Conservation (phyloP, 2,113 vertebrate genomes). For the Struthio camelus region DNA sequence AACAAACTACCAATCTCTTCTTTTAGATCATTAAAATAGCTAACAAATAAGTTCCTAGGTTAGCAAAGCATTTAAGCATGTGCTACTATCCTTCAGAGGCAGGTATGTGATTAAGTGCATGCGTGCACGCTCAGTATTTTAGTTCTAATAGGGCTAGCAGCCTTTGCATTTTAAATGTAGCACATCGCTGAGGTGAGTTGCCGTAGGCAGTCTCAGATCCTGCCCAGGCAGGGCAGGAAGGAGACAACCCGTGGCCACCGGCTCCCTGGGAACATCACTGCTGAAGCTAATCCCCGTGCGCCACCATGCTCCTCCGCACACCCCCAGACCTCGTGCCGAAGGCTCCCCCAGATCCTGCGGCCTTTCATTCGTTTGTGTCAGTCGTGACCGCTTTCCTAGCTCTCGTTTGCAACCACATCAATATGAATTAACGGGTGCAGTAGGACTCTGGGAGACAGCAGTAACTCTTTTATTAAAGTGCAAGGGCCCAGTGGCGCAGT, state of each 20-base stretch:
- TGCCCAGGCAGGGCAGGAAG: not conserved
- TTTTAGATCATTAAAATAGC: not conserved
- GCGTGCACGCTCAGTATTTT: not conserved
- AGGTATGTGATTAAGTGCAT: not conserved
- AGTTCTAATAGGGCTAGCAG: not conserved
- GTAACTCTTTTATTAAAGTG: constrained; percentile 55
- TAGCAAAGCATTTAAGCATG: not conserved
- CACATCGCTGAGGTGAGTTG: not conserved
- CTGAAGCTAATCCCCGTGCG: not conserved
- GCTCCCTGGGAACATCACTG: not conserved
- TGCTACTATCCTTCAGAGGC: not conserved
- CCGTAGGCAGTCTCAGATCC: not conserved
- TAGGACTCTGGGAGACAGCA: constrained; percentile 18
- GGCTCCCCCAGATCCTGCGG: not conserved
- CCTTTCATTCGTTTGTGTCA: not conserved
- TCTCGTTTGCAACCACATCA: not conserved
- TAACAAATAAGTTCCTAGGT: not conserved
- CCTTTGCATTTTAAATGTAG: not conserved
- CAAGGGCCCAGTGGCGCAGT: constrained; percentile 44
- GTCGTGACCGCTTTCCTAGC: not conserved
- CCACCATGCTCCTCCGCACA: not conserved
- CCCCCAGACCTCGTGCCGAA: not conserved
- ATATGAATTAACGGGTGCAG: constrained; percentile 43
- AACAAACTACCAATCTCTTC: not conserved
- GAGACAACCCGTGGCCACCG: not conserved